Evolutionary conservation across 2,113 vertebrate species (phyloP).

Genomic region (Monopterus albus): DNA sequence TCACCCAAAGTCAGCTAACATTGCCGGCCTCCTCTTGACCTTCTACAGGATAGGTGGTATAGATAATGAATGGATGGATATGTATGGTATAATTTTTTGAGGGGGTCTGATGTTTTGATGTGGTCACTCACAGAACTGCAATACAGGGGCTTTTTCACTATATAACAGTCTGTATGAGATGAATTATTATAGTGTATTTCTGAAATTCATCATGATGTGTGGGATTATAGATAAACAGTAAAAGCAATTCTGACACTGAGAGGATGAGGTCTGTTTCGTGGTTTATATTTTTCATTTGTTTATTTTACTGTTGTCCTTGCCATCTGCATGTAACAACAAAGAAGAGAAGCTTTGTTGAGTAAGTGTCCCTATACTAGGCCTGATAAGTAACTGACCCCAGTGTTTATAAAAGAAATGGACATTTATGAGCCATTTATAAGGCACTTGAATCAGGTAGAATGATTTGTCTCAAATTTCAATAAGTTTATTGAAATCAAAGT

Average conservation of each 20-base stretch:
- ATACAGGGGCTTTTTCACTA: neutral
- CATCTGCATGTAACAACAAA: constrained; percentile 86
- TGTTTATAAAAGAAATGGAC: constrained; percentile 92
- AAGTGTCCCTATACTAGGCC: constrained; percentile 84
- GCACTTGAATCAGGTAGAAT: constrained; percentile 66
- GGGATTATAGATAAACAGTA: constrained; percentile 4
- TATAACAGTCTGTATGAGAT: neutral
- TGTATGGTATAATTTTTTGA: neutral
- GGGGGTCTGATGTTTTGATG: neutral
- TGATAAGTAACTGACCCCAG: constrained; percentile 90
- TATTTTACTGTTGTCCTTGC: constrained; percentile 79
- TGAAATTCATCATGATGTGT: constrained; percentile 22
- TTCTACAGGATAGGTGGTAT: no score
- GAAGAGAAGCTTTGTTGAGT: constrained; percentile 79
- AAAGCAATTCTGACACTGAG: constrained; percentile 40
- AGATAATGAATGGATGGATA: no score
- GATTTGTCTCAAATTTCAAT: constrained; percentile 73
- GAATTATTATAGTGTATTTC: neutral
- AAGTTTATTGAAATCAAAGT: constrained; percentile 82
- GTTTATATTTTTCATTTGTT: constrained; percentile 72
- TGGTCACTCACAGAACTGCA: neutral
- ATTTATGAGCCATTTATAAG: constrained; percentile 82
- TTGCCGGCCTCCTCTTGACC: no score
- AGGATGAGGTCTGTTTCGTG: constrained; percentile 41
- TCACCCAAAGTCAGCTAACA: no score